Evolutionary conservation across 2,888 invertebrate genomes (phyloP).

Genomic region (Melinaea menophilus): DNA sequence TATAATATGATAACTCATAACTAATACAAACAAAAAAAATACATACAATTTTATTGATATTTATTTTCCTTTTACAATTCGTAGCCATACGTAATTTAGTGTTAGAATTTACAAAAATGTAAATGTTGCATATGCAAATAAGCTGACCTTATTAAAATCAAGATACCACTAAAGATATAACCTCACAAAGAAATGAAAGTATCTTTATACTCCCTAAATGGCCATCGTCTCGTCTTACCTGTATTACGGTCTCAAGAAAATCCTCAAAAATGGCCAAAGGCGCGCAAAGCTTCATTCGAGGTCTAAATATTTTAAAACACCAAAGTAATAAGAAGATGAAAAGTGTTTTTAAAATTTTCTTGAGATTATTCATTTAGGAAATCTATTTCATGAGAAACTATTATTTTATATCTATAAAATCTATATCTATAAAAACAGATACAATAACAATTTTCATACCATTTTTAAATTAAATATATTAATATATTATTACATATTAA

Average conservation of each 20-base stretch:
- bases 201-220: constrained; percentile 31
- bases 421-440: too few species aligned
- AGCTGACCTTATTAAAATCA: constrained; percentile 34
- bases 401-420: too few species aligned
- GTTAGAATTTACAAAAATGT: not conserved
- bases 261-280: constrained; percentile 31
- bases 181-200: constrained; percentile 29
- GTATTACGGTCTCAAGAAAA: constrained; percentile 28
- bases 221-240: constrained; percentile 29
- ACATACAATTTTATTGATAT: too few species aligned
- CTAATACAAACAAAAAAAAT: too few species aligned
- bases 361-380: not conserved
- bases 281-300: constrained; percentile 36
- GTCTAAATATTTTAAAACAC: constrained; percentile 44
- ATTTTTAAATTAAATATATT: too few species aligned
- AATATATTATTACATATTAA: too few species aligned
- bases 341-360: constrained; percentile 42
- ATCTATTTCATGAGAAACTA: too few species aligned
- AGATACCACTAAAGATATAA: constrained; percentile 31
- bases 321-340: constrained; percentile 45
- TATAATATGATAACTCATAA: too few species aligned
- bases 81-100: too few species aligned
- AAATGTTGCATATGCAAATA: constrained; percentile 32
- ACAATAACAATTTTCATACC: too few species aligned
- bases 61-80: too few species aligned